Conservation (phyloP, 2,113 vertebrate species). For the Ailuropoda melanoleuca region DNA sequence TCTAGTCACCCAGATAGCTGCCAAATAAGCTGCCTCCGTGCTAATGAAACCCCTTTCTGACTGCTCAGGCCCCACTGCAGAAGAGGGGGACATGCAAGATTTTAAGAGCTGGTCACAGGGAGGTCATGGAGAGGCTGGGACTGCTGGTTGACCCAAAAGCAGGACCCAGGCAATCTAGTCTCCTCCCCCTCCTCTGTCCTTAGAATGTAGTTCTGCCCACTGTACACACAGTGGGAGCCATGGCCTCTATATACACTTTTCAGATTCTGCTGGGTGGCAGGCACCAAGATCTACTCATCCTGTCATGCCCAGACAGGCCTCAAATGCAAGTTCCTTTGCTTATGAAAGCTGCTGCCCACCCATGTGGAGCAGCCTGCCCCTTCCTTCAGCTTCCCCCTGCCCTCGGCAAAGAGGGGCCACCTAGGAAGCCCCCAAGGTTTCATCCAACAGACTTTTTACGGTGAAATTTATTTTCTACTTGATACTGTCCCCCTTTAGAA, state of each 20-base stretch:
- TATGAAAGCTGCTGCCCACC: background rate
- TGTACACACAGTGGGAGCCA: background rate
- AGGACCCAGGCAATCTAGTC: background rate
- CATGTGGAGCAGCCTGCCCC: background rate
- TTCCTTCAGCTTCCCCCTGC: background rate
- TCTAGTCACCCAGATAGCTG: background rate
- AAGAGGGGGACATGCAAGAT: background rate
- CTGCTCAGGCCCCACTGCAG: background rate
- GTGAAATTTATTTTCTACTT: conserved; percentile 28
- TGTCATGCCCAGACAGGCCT: background rate
- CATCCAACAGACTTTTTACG: background rate
- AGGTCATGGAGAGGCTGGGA: background rate
- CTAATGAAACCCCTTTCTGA: background rate
- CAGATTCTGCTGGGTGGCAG: background rate
- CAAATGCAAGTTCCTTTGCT: background rate
- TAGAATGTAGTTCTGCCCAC: background rate
- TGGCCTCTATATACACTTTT: background rate
- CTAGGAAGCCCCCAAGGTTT: background rate
- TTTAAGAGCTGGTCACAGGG: background rate
- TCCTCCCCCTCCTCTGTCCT: background rate
- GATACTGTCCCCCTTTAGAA: background rate
- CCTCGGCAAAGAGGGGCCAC: too few relatives aligned
- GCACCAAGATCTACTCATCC: background rate
- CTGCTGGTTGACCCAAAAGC: too few relatives aligned
- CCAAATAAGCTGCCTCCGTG: background rate